Conservation (phyloP, 2,113 vertebrate genomes). For the Seriola dumerili region DNA sequence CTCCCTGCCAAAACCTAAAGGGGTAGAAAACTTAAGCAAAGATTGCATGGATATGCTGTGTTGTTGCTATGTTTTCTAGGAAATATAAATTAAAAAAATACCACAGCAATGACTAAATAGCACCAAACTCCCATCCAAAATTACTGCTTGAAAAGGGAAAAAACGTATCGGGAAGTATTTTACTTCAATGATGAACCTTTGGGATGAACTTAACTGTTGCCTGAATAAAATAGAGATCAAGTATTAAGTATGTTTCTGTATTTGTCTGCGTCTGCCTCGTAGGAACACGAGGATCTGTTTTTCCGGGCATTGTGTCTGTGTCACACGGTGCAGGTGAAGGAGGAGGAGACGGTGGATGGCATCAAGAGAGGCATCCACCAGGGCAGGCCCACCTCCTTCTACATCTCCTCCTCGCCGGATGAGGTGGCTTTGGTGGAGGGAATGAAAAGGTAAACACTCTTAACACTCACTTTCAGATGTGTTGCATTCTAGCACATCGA, state of each 20-base stretch:
- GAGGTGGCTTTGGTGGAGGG: slow-evolving; percentile 98
- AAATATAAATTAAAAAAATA: background rate
- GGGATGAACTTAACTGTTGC: background rate
- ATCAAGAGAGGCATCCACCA: slow-evolving; percentile 89
- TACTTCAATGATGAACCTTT: background rate
- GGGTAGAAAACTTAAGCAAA: background rate
- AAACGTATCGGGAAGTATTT: background rate
- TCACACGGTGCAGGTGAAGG: slow-evolving; percentile 98
- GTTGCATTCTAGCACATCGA: background rate
- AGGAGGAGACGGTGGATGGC: slow-evolving; percentile 90
- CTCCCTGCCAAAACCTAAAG: background rate
- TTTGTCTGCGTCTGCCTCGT: slow-evolving; percentile 2
- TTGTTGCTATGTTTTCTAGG: background rate
- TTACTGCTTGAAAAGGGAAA: background rate
- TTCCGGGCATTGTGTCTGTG: slow-evolving; percentile 97
- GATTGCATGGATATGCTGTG: background rate
- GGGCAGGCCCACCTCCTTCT: slow-evolving; percentile 89
- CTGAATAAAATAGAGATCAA: background rate
- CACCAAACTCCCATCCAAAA: background rate
- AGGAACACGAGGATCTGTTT: slow-evolving; percentile 97
- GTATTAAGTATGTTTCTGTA: background rate
- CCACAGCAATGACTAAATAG: background rate
- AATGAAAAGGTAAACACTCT: slow-evolving; percentile 88
- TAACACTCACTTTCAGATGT: too few relatives aligned
- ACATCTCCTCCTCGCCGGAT: slow-evolving; percentile 97